These are phyloP conservation scores for Hystrix cristata DNA, from an alignment of 2,113 vertebrate genomes.

Conservation along the genomic window DNA sequence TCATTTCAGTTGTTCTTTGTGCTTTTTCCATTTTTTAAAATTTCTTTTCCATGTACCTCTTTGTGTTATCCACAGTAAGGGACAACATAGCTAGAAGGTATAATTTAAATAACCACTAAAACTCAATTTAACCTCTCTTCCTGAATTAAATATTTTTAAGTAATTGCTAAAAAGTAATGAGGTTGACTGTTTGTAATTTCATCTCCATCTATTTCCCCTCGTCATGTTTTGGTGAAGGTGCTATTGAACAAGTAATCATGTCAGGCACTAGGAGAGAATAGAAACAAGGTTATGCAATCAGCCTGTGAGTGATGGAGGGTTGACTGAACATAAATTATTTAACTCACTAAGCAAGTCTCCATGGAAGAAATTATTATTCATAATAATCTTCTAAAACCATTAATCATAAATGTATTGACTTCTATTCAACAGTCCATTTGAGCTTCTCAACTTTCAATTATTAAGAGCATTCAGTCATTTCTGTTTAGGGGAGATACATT, in stretches of 20 bases:
- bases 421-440: neutral
- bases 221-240: neutral
- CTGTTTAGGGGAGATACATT: constrained; percentile 67
- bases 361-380: constrained; percentile 40
- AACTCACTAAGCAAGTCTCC: constrained; percentile 31
- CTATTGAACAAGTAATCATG: neutral
- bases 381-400: constrained; percentile 53
- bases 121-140: constrained; percentile 46
- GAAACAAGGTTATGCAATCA: constrained; percentile 16
- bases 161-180: constrained; percentile 59
- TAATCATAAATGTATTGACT: neutral
- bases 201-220: neutral
- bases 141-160: constrained; percentile 51
- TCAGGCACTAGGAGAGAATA: constrained; percentile 6
- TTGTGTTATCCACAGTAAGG: neutral
- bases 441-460: constrained; percentile 53
- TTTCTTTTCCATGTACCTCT: neutral
- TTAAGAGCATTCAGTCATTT: constrained; percentile 44
- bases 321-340: neutral
- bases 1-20: neutral
- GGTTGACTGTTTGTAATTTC: constrained; percentile 46
- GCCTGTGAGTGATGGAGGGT: neutral
- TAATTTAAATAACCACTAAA: constrained; percentile 54
- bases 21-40: neutral
- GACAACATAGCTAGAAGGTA: neutral